Base-by-base conservation (phyloP, 2,888 invertebrate species). In the Orchesella flavescens region DNA sequence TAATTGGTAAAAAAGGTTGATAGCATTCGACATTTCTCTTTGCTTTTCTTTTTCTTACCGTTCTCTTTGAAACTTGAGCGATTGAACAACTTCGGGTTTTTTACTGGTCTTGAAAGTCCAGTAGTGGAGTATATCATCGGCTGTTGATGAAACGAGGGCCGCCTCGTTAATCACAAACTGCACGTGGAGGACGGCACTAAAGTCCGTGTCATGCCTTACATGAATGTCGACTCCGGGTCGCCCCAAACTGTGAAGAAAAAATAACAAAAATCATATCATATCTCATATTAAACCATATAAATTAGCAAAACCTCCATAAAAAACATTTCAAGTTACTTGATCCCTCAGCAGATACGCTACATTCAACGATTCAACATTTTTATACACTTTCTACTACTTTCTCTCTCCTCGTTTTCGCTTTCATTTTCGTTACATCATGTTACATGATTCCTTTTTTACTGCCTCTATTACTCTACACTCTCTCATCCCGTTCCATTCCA, bases 161-260 rank as follows among this genome's bases (percentile, higher is more conserved):
- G 99, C 99, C 92, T 99, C 99, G 92, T 99, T 99, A 90, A 98
- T 93, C 89, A 99, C 93, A 92, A 99, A 99, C 90, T 95, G 94
- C 89, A 97, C 93, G 91, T 97, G 97, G 88, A 96, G 93, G 85
- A 99, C 96, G 72, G 96, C 94, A 87, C 93, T 93, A 53, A 79
- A 80, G 66, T 86, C 86, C 82, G 55, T 86, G 89, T 96, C 96
- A 92, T 99, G 99, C 85, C 95, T 94, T 84, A 97, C 94, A 91
- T 97, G 96, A 84, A 96, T 95, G 91, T 99, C 99, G 85, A 99
- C 99, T 46, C 99, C 99, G 0, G 99, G 97, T 84, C 97, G 94
- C 75, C 99, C 99, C 90, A 99, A 93, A 92, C 98, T 98, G 74
- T 23, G n/a, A 68, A 83, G 24, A 72, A 59, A 72, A 2, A 63